phyloP scores from a whole-genome alignment of 2,888 invertebrate genomes.

The Neoascia interrupta region DNA sequence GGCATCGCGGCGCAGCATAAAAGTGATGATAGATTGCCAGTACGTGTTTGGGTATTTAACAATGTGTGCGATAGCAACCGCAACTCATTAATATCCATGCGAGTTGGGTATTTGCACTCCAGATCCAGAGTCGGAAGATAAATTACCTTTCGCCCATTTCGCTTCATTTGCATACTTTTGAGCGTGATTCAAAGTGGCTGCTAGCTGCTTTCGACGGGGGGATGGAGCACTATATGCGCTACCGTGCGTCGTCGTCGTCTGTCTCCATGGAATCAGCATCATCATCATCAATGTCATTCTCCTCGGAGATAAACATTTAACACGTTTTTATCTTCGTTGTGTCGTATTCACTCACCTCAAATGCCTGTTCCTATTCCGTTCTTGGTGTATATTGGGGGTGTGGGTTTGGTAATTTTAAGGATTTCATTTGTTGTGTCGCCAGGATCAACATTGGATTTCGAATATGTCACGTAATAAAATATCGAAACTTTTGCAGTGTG shows the following conservation, averaged over 20 bases:
- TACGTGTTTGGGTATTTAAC: constrained; percentile 66
- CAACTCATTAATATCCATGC: constrained; percentile 67
- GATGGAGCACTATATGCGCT: constrained; percentile 7
- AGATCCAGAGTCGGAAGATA: constrained; percentile 50
- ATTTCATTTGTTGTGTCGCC: constrained; percentile 61
- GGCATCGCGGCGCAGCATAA: constrained; percentile 55
- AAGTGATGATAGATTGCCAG: constrained; percentile 66
- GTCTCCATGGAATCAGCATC: constrained; percentile 30
- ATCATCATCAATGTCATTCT: constrained; percentile 64
- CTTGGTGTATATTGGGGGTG: no score
- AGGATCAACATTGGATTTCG: constrained; percentile 64
- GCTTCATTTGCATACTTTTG: constrained; percentile 66
- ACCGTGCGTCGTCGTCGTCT: constrained; percentile 1
- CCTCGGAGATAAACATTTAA: constrained; percentile 77
- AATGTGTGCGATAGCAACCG: constrained; percentile 66
- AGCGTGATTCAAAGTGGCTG: constrained; percentile 50
- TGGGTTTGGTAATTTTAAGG: constrained; percentile 34
- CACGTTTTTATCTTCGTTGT: constrained; percentile 74
- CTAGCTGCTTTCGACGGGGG: neutral
- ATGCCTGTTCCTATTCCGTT: neutral
- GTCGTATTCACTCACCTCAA: constrained; percentile 18
- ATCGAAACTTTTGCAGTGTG: constrained; percentile 63
- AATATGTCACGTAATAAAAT: constrained; percentile 70
- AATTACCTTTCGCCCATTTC: constrained; percentile 66
- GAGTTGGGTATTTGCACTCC: constrained; percentile 46